Evolutionary conservation across 2,797 vertebrate species (phyloP).

Genomic region (Cephalopachus bancanus): DNA sequence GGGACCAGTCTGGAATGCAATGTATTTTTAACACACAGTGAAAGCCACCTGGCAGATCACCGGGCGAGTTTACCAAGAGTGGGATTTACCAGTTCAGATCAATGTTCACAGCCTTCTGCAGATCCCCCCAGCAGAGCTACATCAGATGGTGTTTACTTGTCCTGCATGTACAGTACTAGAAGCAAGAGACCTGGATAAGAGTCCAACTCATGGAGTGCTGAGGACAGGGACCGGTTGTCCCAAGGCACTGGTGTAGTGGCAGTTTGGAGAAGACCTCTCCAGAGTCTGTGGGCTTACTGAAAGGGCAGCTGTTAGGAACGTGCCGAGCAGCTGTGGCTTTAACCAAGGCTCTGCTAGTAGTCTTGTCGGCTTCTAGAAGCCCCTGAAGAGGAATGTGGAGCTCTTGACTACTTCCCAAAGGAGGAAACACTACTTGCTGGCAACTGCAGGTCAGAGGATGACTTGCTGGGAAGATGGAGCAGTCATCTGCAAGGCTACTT

Average conservation of each 20-base stretch:
- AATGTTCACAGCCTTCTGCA: conserved; percentile 66
- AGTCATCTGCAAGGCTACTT: conserved; percentile 67
- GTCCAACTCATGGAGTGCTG: conserved; percentile 72
- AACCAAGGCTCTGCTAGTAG: conserved; percentile 60
- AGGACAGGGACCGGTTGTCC: conserved; percentile 68
- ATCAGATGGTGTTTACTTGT: background rate
- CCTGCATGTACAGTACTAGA: background rate
- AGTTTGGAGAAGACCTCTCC: conserved; percentile 68
- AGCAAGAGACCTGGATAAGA: conserved; percentile 72
- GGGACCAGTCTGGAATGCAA: conserved; percentile 56
- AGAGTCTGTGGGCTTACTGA: conserved; percentile 15
- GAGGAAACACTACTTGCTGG: conserved; percentile 34
- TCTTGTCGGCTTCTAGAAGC: conserved; percentile 61
- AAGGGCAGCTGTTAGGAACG: conserved; percentile 70
- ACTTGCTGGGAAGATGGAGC: background rate
- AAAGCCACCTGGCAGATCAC: conserved; percentile 80
- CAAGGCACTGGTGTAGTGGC: conserved; percentile 79
- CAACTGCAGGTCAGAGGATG: background rate
- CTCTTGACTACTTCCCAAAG: background rate
- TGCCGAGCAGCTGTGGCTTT: conserved; percentile 70
- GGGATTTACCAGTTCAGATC: conserved; percentile 37
- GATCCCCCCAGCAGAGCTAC: background rate
- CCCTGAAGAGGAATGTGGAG: conserved; percentile 31
- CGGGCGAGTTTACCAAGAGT: conserved; percentile 8
- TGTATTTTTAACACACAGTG: conserved; percentile 63